Percentiles rank a stretch among this genome's conserved stretches.
Evolutionary conservation across 2,888 invertebrate species (phyloP).

Genomic region (Proisotoma minuta): DNA sequence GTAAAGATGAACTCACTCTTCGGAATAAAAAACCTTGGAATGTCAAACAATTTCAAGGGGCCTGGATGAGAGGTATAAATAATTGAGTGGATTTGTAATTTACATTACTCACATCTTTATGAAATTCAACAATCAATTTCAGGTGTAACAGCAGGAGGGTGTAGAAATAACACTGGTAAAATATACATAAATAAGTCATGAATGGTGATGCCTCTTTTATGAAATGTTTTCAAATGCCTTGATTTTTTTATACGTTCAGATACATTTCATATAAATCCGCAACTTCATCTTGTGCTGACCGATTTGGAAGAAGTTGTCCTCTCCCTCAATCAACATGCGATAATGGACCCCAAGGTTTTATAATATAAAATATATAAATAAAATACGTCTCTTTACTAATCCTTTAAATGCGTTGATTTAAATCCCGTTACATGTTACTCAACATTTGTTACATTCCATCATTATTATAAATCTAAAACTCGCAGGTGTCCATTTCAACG

Average conservation of each 20-base stretch:
- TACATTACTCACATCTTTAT: no score
- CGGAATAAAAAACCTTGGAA: slow-evolving; percentile 78
- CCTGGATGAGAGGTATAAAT: slow-evolving; percentile 87
- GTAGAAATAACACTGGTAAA: slow-evolving; percentile 77
- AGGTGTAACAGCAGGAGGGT: slow-evolving; percentile 94
- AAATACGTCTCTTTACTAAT: no score
- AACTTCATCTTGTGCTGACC: slow-evolving; percentile 71
- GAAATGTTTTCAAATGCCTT: no score
- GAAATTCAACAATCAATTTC: no score
- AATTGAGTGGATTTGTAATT: no score
- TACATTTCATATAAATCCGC: slow-evolving; percentile 89
- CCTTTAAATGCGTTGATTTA: neutral
- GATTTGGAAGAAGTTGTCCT: slow-evolving; percentile 79
- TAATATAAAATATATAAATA: slow-evolving; percentile 3
- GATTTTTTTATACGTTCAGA: slow-evolving; percentile 56
- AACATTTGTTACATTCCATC: no score
- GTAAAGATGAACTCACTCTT: slow-evolving; percentile 74
- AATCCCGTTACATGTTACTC: no score
- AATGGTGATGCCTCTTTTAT: no score
- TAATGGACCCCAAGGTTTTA: slow-evolving; percentile 80
- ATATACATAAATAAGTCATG: no score
- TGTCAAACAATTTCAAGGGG: slow-evolving; percentile 79
- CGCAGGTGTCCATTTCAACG: no score
- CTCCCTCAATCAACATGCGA: slow-evolving; percentile 81
- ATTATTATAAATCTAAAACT: no score